Evolutionary conservation across 2,888 invertebrate genomes (phyloP).

Genomic region (Thecocarcelia acutangulata): DNA sequence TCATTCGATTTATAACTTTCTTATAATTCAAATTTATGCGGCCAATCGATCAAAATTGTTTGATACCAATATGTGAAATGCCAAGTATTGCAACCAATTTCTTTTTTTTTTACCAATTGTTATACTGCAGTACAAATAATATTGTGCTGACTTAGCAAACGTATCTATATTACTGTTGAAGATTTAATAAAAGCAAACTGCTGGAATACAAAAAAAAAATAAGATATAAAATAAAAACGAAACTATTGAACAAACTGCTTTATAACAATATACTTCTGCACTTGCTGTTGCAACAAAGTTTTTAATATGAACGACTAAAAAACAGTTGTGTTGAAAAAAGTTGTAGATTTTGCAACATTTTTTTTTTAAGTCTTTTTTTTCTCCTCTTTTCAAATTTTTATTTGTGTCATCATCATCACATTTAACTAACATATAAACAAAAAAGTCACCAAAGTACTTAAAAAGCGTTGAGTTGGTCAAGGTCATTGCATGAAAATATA

Average conservation of each 20-base stretch:
- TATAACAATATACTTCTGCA: conserved; percentile 38
- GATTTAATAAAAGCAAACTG: conserved; percentile 35
- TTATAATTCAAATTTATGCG: too few relatives aligned
- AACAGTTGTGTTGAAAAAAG: conserved; percentile 17
- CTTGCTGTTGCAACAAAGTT: conserved; percentile 22
- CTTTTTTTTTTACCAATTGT: conserved; percentile 44
- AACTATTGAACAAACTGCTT: conserved; percentile 10
- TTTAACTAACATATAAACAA: conserved; percentile 3
- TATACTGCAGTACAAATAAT: conserved; percentile 55
- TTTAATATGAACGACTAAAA: conserved; percentile 9
- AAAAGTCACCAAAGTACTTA: conserved; percentile 19
- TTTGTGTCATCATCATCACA: conserved; percentile 45
- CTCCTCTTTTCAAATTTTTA: neutral
- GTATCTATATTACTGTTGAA: conserved; percentile 49
- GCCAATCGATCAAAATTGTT: too few relatives aligned
- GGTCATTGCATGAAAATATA: conserved; percentile 37
- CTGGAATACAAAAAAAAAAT: neutral
- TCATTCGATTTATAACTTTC: too few relatives aligned
- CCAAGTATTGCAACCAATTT: neutral
- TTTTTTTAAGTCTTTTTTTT: conserved; percentile 27
- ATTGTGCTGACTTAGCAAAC: conserved; percentile 64
- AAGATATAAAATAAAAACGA: neutral
- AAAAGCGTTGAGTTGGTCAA: conserved; percentile 55
- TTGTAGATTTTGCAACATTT: conserved; percentile 17
- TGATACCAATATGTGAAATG: too few relatives aligned